Conservation (phyloP, 2,797 vertebrate genomes). For the Aplochiton taeniatus region DNA sequence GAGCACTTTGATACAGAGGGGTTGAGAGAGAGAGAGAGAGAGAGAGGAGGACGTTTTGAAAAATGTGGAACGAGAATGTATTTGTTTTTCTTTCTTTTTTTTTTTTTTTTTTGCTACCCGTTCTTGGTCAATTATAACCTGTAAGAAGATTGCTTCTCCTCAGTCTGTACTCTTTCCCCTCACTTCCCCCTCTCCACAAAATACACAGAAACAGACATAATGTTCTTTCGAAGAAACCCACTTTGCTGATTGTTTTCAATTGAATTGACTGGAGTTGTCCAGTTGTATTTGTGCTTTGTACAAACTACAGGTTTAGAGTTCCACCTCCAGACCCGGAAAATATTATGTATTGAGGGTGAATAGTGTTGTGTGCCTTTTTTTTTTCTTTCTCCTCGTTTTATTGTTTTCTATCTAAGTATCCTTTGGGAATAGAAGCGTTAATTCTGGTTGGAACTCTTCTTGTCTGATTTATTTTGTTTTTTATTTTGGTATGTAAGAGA, state of each 20-base stretch:
- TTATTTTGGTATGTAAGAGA: constrained; percentile 21
- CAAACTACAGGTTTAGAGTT: constrained; percentile 80
- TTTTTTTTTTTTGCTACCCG: constrained; percentile 6
- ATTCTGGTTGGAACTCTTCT: constrained; percentile 53
- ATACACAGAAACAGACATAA: constrained; percentile 55
- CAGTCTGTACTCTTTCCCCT: constrained; percentile 42
- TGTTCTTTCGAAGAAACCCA: constrained; percentile 64
- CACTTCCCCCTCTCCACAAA: constrained; percentile 54
- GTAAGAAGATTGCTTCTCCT: constrained; percentile 36
- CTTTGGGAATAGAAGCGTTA: constrained; percentile 47
- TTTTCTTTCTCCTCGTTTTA: constrained; percentile 76
- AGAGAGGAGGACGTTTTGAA: neutral
- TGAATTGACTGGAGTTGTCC: no score
- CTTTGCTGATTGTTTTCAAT: constrained; percentile 68
- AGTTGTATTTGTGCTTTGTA: constrained; percentile 82
- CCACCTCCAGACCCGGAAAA: constrained; percentile 60
- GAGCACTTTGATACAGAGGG: constrained; percentile 35
- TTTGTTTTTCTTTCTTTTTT: no score
- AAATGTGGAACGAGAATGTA: no score
- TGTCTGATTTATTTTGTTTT: constrained; percentile 33
- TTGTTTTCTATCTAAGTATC: constrained; percentile 34
- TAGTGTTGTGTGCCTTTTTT: constrained; percentile 91
- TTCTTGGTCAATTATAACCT: constrained; percentile 53
- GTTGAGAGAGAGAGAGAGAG: constrained; percentile 44
- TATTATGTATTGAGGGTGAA: constrained; percentile 80